Conservation (phyloP, 2,888 invertebrate species). For the Drosophila siamana region DNA sequence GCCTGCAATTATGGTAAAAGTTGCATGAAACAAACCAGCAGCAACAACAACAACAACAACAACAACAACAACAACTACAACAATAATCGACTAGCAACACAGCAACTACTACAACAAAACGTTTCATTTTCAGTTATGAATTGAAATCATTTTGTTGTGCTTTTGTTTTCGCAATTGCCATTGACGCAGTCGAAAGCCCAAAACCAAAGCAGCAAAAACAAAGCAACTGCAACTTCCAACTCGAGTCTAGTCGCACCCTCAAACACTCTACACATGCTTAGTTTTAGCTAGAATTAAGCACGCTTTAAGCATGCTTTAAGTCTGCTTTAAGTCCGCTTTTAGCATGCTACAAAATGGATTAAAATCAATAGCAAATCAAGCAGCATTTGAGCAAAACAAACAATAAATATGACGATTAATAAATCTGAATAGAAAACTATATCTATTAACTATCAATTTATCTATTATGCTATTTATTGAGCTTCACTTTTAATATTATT, state of each 20-base stretch:
- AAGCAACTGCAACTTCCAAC: constrained; percentile 1
- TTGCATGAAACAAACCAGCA: constrained; percentile 67
- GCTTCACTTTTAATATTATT: too few species aligned
- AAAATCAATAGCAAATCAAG: too few species aligned
- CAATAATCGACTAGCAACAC: constrained; percentile 37
- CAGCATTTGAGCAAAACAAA: too few species aligned
- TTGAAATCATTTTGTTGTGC: constrained; percentile 59
- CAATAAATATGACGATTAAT: too few species aligned
- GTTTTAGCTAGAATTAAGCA: too few species aligned
- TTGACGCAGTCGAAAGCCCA: constrained; percentile 17
- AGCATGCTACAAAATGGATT: too few species aligned
- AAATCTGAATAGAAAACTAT: too few species aligned
- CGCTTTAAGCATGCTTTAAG: too few species aligned
- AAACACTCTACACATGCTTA: constrained; percentile 14
- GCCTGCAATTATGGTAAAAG: constrained; percentile 79
- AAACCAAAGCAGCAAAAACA: constrained; percentile 10
- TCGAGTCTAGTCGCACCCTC: constrained; percentile 1
- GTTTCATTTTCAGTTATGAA: constrained; percentile 72
- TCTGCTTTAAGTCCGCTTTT: too few species aligned
- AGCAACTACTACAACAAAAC: constrained; percentile 38
- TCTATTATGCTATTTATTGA: too few species aligned
- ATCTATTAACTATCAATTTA: too few species aligned
- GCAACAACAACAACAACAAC: constrained; percentile 45
- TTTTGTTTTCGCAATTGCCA: constrained; percentile 61
- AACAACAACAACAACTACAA: constrained; percentile 50